phyloP scores from a whole-genome alignment of 2,113 vertebrate species.

The Halcyon senegalensis region DNA sequence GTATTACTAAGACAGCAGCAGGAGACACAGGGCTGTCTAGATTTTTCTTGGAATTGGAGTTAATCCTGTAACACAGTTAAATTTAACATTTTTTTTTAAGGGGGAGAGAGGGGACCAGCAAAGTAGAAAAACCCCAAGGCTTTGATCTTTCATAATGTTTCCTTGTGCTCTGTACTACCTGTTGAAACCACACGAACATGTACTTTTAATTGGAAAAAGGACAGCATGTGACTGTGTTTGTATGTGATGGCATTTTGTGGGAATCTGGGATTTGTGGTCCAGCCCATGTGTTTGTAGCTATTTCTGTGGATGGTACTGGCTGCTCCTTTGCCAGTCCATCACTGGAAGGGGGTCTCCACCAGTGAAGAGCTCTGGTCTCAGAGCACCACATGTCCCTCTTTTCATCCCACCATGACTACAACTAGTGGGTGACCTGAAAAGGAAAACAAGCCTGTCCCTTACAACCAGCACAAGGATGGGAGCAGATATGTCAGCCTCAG shows the following conservation, averaged over 20 bases:
- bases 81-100: neutral
- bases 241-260: neutral
- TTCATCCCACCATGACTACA: neutral
- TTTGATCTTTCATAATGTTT: neutral
- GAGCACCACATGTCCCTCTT: neutral
- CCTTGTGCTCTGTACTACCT: neutral
- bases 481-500: neutral
- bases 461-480: accelerated
- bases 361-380: neutral
- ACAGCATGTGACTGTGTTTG: neutral
- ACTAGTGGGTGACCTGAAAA: neutral
- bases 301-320: neutral
- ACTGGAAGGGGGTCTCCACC: neutral
- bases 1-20: constrained; percentile 30
- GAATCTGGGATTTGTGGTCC: neutral
- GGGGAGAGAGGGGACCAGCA: accelerated
- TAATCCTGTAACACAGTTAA: neutral
- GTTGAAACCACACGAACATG: neutral
- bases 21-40: neutral
- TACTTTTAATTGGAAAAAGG: neutral
- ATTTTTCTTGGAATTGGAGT: neutral
- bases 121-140: neutral
- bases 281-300: neutral
- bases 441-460: neutral
- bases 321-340: neutral